phyloP scores from a whole-genome alignment of 2,113 vertebrate genomes.

The Silurus glanis region DNA sequence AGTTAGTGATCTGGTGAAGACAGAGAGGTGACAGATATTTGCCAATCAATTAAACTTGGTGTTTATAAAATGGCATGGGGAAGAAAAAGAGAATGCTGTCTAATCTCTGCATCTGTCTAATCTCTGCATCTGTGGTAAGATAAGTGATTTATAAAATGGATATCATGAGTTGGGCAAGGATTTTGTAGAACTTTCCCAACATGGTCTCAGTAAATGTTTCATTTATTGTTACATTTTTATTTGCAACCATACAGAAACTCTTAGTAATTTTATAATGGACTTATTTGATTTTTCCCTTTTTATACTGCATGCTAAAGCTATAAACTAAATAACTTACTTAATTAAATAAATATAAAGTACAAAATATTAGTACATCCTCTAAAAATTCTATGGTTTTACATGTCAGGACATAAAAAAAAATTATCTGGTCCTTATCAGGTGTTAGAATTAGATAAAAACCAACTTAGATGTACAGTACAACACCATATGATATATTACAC shows the following conservation, averaged over 20 bases:
- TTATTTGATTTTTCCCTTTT: neutral
- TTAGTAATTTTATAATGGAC: neutral
- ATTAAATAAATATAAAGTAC: too few species aligned
- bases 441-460: too few species aligned
- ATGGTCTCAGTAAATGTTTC: neutral
- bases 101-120: neutral
- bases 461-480: too few species aligned
- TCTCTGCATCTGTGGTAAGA: neutral
- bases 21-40: neutral
- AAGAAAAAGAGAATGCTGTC: neutral
- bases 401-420: too few species aligned
- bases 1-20: neutral
- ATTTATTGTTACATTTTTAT: neutral
- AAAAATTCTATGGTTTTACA: too few species aligned
- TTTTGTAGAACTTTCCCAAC: neutral
- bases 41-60: neutral
- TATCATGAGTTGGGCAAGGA: neutral
- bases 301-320: neutral
- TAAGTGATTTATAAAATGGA: neutral
- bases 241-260: neutral
- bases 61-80: neutral
- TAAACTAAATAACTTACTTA: neutral
- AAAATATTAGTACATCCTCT: too few species aligned
- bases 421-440: too few species aligned
- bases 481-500: too few species aligned